Conservation (phyloP, 1,140 invertebrate genomes). For the Drosophila azteca region DNA sequence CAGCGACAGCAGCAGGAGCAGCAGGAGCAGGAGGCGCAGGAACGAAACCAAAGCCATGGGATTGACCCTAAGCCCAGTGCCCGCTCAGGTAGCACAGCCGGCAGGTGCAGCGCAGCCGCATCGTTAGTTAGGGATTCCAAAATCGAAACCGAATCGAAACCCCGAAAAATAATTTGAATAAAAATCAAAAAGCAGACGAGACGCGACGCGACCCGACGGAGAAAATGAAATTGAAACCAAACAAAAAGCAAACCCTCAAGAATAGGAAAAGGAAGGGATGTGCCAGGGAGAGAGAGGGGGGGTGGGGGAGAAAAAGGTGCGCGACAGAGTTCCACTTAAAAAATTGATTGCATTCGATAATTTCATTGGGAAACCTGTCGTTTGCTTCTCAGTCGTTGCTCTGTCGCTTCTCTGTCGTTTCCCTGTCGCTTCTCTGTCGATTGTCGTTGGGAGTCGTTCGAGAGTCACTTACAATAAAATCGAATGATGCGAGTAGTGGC, state of each 20-base stretch:
- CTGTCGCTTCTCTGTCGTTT: background rate
- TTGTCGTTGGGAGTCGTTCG: constrained; percentile 15
- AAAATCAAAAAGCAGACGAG: constrained; percentile 57
- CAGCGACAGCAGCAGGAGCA: no score
- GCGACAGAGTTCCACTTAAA: constrained; percentile 76
- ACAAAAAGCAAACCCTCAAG: constrained; percentile 65
- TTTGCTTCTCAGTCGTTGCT: background rate
- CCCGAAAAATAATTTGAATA: constrained; percentile 75
- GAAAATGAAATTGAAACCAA: constrained; percentile 77
- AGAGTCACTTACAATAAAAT: constrained; percentile 73
- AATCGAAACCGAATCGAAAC: no score
- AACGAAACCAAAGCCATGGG: no score
- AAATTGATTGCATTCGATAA: constrained; percentile 81
- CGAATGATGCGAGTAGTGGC: constrained; percentile 43
- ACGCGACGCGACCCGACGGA: no score
- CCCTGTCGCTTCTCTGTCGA: constrained; percentile 18
- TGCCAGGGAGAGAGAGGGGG: constrained; percentile 13
- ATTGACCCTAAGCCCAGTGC: no score
- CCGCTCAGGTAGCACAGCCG: no score
- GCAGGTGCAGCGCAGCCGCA: background rate
- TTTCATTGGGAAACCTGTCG: constrained; percentile 76
- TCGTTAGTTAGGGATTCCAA: background rate
- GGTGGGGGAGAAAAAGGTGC: constrained; percentile 54
- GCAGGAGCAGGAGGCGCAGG: no score
- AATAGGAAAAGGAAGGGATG: constrained; percentile 14